Conservation (phyloP, 2,113 vertebrate genomes). For the Corythoichthys haematopterus region DNA sequence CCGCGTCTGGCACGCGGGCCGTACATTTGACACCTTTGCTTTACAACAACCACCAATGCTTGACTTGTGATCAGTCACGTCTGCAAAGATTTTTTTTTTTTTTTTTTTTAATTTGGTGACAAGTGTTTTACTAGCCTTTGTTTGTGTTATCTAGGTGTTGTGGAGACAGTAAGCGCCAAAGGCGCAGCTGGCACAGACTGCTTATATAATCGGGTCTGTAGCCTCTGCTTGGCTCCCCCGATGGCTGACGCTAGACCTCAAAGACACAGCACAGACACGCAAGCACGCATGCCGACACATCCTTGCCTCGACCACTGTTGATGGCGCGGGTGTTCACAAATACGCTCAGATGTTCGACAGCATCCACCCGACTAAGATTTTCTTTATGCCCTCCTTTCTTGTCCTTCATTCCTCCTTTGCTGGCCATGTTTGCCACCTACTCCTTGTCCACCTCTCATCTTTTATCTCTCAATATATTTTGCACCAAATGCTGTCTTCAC, state of each 20-base stretch:
- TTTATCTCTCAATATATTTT: constrained; percentile 4
- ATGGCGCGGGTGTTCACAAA: constrained; percentile 34
- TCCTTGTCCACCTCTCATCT: constrained; percentile 10
- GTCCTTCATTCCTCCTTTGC: constrained; percentile 10
- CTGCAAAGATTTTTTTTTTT: constrained; percentile 7
- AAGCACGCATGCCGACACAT: constrained; percentile 21
- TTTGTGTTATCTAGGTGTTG: constrained; percentile 27
- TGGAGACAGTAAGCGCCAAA: constrained; percentile 49
- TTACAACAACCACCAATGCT: constrained; percentile 8
- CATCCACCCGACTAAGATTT: constrained; percentile 17
- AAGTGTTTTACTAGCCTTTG: constrained; percentile 9
- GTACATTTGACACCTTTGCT: not conserved
- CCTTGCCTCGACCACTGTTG: constrained; percentile 38
- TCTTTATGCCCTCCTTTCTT: constrained; percentile 41
- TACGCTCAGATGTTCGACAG: constrained; percentile 22
- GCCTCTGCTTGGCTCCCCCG: constrained; percentile 51
- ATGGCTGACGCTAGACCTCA: constrained; percentile 55
- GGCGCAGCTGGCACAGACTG: constrained; percentile 63
- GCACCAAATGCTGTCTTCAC: not conserved
- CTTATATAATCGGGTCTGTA: constrained; percentile 63
- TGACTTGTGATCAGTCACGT: constrained; percentile 15
- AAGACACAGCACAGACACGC: constrained; percentile 32
- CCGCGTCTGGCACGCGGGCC: too few species aligned
- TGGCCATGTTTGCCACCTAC: constrained; percentile 39
- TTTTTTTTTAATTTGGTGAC: constrained; percentile 8